These are phyloP conservation scores for Pan troglodytes DNA, from an alignment of 2,113 vertebrate genomes.

Conservation along the genomic window NHGRI_mPanTro3-v2.1_pri NC_072398.2:192694001-192694500, in stretches of 20 bases:
- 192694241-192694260: not conserved
- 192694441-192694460: not conserved
- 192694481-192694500: not conserved
- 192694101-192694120: not conserved
- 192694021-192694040: not conserved
- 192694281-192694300: slow-evolving; percentile 28
- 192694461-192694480: not conserved
- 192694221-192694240: not conserved
- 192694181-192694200: not conserved
- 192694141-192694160: not conserved
- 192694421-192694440: not conserved
- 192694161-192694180: not conserved
- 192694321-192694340: slow-evolving; percentile 11
- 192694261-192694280: not conserved
- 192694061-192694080: not conserved
- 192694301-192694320: not conserved
- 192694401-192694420: not conserved
- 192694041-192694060: not conserved
- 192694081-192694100: not conserved
- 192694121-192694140: not conserved
- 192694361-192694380: not conserved
- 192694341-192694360: not conserved
- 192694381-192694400: not conserved
- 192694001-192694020: not conserved
- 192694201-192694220: not conserved